Conservation (phyloP, 53 echinoderm and acorn worm genomes). For the Antedon mediterranea region DNA sequence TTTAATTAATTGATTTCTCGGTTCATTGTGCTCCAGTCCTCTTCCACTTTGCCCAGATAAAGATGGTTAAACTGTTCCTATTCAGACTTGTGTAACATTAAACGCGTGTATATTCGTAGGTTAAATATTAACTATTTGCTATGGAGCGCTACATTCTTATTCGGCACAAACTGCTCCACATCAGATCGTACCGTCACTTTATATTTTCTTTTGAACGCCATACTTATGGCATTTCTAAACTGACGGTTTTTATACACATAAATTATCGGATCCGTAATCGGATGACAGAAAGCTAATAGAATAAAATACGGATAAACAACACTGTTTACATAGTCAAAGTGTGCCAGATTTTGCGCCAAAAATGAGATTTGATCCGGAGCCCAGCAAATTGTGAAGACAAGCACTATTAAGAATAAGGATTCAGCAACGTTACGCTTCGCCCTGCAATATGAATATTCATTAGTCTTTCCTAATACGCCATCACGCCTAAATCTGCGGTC, state of each 20-base stretch:
- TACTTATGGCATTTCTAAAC: conserved; percentile 50
- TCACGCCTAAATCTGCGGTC: conserved; percentile 21
- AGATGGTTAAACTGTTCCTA: too few species aligned
- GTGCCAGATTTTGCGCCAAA: conserved; percentile 51
- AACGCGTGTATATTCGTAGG: too few species aligned
- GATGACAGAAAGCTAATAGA: conserved; percentile 63
- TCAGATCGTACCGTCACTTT: conserved; percentile 1
- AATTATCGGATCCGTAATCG: conserved; percentile 73
- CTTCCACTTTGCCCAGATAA: too few species aligned
- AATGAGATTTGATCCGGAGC: conserved; percentile 78
- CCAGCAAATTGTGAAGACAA: conserved; percentile 84
- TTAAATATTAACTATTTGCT: background rate
- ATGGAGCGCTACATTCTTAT: background rate
- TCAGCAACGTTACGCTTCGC: conserved; percentile 59
- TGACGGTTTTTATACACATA: conserved; percentile 71
- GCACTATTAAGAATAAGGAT: conserved; percentile 59
- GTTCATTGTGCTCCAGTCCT: too few species aligned
- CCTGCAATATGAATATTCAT: conserved; percentile 21
- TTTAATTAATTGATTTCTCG: too few species aligned
- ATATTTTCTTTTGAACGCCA: conserved; percentile 20
- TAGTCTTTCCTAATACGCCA: conserved; percentile 29
- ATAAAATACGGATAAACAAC: conserved; percentile 53
- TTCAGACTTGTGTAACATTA: too few species aligned
- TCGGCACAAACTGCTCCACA: background rate
- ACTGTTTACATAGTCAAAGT: conserved; percentile 39